A percentile compares a stretch with the other conserved stretches of the same genome.
Evolutionary conservation across 2,797 vertebrate species (phyloP).

Genomic region (Coendou prehensilis): DNA sequence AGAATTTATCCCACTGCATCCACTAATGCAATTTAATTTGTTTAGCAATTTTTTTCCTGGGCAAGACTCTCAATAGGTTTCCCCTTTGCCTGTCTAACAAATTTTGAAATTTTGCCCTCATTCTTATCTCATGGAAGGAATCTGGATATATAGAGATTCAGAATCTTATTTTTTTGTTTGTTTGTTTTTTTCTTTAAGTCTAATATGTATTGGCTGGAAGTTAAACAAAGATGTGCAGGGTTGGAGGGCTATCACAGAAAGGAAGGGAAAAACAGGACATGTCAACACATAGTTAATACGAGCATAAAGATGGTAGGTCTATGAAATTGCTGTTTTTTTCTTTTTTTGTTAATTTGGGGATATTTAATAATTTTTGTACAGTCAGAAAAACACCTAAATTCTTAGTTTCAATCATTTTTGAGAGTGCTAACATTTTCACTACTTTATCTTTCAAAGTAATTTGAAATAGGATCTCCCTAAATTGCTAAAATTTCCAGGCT

Average conservation of each 20-base stretch:
- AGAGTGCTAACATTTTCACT: background rate
- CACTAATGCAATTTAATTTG: conserved; percentile 11
- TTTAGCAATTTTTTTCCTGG: conserved; percentile 20
- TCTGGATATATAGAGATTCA: background rate
- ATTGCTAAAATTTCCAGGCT: background rate
- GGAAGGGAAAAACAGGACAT: rapidly evolving
- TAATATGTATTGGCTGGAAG: background rate
- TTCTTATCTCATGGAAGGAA: background rate
- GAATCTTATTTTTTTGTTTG: background rate
- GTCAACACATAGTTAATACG: rapidly evolving
- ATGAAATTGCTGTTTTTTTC: background rate
- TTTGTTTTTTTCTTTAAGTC: background rate
- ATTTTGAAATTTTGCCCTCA: conserved; percentile 33
- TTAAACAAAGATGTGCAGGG: background rate
- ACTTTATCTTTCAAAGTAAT: background rate
- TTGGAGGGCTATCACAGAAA: background rate
- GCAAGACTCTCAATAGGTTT: background rate
- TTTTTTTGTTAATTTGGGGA: background rate
- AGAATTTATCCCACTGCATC: background rate
- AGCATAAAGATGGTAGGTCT: background rate
- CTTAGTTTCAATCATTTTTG: background rate
- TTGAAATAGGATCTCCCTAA: background rate
- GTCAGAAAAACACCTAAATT: background rate
- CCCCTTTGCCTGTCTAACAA: background rate
- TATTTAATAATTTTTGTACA: background rate